Evolutionary conservation across 1,140 invertebrate species (phyloP).

Genomic region (Akabosia matsudoensis): DNA sequence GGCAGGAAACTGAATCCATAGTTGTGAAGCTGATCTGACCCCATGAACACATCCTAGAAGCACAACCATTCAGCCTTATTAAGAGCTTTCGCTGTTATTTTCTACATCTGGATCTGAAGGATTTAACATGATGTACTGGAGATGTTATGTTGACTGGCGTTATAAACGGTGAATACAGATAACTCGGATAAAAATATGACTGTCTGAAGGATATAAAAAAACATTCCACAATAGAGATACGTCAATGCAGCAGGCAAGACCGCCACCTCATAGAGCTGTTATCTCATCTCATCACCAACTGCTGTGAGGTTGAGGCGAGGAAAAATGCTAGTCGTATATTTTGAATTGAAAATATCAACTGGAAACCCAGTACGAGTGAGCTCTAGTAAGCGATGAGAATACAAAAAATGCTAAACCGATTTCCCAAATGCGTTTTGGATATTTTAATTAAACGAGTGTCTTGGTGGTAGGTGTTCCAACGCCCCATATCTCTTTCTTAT

Average conservation of each 20-base stretch:
- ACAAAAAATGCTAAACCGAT: no score
- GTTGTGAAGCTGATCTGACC: neutral
- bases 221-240: neutral
- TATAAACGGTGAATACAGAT: neutral
- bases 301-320: constrained; percentile 7
- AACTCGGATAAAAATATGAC: constrained; percentile 8
- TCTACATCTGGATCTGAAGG: constrained; percentile 20
- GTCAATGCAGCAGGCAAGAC: neutral
- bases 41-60: neutral
- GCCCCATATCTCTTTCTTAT: no score
- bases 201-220: neutral
- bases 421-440: no score
- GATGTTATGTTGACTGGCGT: constrained; percentile 1
- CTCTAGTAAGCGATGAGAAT: no score
- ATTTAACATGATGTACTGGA: neutral
- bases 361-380: neutral
- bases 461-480: no score
- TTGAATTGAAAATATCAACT: neutral
- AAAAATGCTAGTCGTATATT: neutral
- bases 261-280: neutral
- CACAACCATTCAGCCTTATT: neutral
- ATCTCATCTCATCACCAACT: neutral
- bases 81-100: neutral
- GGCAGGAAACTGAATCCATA: neutral
- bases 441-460: no score